A percentile compares a stretch with the other conserved stretches of the same genome.
Conservation (phyloP, 2,888 invertebrate genomes). For the Siphonodentalium dalli region DNA sequence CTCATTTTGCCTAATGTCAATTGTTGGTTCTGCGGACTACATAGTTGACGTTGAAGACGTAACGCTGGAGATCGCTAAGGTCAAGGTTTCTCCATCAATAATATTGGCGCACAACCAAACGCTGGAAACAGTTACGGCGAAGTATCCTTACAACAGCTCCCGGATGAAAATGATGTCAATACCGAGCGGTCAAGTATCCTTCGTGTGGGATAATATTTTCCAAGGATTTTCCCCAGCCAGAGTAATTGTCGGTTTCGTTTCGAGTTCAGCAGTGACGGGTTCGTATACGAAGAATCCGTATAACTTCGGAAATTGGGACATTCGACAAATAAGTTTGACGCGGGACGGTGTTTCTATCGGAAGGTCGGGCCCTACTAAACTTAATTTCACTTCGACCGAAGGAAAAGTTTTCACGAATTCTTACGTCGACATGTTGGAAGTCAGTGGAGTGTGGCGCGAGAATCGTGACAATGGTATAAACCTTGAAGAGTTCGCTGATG, state of each 20-base stretch:
- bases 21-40: constrained; percentile 3
- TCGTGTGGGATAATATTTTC: constrained; percentile 15
- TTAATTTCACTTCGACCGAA: constrained; percentile 2
- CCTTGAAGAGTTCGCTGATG: neutral
- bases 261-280: constrained; percentile 18
- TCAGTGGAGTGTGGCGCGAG: neutral
- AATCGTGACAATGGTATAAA: neutral
- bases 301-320: constrained; percentile 12
- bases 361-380: constrained; percentile 10
- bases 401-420: constrained; percentile 7
- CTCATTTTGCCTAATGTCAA: constrained; percentile 12
- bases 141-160: constrained; percentile 12
- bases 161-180: constrained; percentile 10
- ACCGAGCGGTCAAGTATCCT: constrained; percentile 14
- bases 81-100: constrained; percentile 15
- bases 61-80: constrained; percentile 8
- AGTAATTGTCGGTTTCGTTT: constrained; percentile 17
- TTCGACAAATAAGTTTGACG: constrained; percentile 12
- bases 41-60: constrained; percentile 19
- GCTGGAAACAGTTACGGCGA: constrained; percentile 7
- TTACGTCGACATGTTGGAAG: neutral
- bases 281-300: constrained; percentile 6
- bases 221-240: constrained; percentile 14
- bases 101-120: constrained; percentile 9
- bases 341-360: constrained; percentile 9